Evolutionary conservation across 2,888 invertebrate species (phyloP).

Genomic region (Abscondita cerata): DNA sequence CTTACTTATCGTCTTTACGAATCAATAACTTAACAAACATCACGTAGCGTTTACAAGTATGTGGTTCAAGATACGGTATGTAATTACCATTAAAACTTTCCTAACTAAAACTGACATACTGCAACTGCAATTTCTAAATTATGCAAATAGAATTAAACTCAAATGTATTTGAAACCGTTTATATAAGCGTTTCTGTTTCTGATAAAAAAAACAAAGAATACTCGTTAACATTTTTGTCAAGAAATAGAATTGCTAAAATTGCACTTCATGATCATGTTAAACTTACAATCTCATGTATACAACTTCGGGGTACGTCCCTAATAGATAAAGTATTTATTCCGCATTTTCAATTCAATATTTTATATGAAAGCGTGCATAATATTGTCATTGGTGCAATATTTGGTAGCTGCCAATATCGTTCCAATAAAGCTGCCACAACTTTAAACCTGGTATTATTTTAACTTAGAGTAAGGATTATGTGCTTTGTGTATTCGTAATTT

Average conservation of each 20-base stretch:
- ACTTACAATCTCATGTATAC: no score
- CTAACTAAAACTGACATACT: constrained; percentile 8
- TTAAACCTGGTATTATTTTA: constrained; percentile 2
- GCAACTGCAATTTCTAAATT: constrained; percentile 11
- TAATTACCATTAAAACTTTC: constrained; percentile 11
- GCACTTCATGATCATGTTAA: no score
- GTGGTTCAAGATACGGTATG: neutral
- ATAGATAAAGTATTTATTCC: no score
- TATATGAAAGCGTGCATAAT: no score
- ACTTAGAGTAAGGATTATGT: constrained; percentile 19
- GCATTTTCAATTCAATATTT: no score
- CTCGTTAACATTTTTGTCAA: no score
- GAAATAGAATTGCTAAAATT: no score
- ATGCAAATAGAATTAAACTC: neutral
- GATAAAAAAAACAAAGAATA: neutral
- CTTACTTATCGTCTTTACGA: no score
- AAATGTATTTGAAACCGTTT: constrained; percentile 1
- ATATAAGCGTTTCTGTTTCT: constrained; percentile 2
- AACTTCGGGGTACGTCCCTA: no score
- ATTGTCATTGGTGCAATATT: no score
- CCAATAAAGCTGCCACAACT: constrained; percentile 3
- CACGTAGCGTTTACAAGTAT: no score
- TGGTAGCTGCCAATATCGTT: neutral
- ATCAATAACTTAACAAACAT: no score
- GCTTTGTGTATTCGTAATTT: constrained; percentile 22